These are phyloP conservation scores for Rattus norvegicus DNA, from an alignment of 2,113 vertebrate species.

Conservation along the genomic window GRCr8 NC_086032.1:63509001-63509500, in stretches of 20 bases:
- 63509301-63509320: not conserved
- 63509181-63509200: not conserved
- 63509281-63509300: not conserved
- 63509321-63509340: not conserved
- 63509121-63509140: not conserved
- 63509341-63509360: conserved; percentile 22
- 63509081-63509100: not conserved
- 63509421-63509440: not conserved
- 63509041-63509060: not conserved
- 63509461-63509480: not conserved
- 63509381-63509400: not conserved
- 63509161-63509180: not conserved
- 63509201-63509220: not conserved
- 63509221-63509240: not conserved
- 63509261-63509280: not conserved
- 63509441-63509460: not conserved
- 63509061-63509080: not conserved
- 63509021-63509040: not conserved
- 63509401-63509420: not conserved
- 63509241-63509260: not conserved
- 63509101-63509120: not conserved
- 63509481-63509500: not conserved
- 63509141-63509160: not conserved
- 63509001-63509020: not conserved
- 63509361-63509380: not conserved